These are phyloP conservation scores for Xanthia icteritia DNA, from an alignment of 2,888 invertebrate species.

Conservation along the genomic window DNA sequence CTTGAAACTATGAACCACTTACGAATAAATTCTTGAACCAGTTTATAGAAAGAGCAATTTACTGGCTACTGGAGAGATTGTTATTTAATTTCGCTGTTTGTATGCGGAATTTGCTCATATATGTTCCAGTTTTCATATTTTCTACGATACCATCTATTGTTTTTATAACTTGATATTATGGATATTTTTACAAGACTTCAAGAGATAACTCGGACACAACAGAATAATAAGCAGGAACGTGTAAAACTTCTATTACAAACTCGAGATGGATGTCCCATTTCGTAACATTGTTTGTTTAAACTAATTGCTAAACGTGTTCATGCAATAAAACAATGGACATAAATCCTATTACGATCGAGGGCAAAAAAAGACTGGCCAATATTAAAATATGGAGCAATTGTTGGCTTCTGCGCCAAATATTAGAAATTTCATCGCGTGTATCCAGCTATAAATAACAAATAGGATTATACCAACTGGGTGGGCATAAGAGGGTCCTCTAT, in stretches of 20 bases:
- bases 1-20: background rate
- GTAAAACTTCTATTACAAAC: background rate
- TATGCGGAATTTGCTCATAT: slow-evolving; percentile 24
- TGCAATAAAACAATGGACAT: slow-evolving; percentile 17
- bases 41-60: slow-evolving; percentile 18
- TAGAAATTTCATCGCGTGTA: slow-evolving; percentile 6
- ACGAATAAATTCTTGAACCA: slow-evolving; percentile 17
- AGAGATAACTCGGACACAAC: background rate
- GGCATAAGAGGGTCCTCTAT: background rate
- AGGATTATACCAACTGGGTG: slow-evolving; percentile 19
- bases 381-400: slow-evolving; percentile 2
- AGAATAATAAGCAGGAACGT: background rate
- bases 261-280: slow-evolving; percentile 19
- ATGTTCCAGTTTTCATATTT: slow-evolving; percentile 25
- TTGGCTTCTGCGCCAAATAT: slow-evolving; percentile 15
- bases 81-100: slow-evolving; percentile 35
- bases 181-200: slow-evolving; percentile 16
- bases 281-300: slow-evolving; percentile 8
- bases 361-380: background rate
- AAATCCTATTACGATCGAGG: slow-evolving; percentile 7
- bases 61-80: slow-evolving; percentile 5
- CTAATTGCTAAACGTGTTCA: slow-evolving; percentile 28
- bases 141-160: slow-evolving; percentile 14
- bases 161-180: slow-evolving; percentile 7
- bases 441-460: slow-evolving; percentile 20